These are phyloP conservation scores for Dinomys branickii DNA, from an alignment of 2,113 vertebrate genomes.

Conservation along the genomic window DNA sequence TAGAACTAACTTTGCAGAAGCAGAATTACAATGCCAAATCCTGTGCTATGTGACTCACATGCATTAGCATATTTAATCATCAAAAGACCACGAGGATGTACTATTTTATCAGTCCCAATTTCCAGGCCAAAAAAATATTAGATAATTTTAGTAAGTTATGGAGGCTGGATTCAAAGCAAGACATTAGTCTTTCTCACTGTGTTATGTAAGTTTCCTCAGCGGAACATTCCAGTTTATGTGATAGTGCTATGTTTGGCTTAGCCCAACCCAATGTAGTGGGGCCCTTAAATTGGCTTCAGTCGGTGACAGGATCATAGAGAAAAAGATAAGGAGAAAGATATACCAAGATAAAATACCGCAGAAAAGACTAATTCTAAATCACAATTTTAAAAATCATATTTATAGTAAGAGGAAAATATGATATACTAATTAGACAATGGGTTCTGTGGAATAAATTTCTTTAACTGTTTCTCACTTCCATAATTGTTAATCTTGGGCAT, in stretches of 20 bases:
- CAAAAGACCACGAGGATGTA: neutral
- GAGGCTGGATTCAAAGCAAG: neutral
- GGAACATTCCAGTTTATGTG: neutral
- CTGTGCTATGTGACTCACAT: neutral
- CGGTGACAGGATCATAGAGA: neutral
- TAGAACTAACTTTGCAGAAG: neutral
- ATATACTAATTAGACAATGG: neutral
- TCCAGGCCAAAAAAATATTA: neutral
- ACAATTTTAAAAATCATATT: neutral
- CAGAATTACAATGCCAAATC: neutral
- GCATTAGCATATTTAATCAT: neutral
- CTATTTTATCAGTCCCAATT: neutral
- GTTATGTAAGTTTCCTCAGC: neutral
- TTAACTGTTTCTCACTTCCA: neutral
- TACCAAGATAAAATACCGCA: neutral
- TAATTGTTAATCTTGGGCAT: neutral
- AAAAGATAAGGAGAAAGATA: neutral
- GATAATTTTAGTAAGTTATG: neutral
- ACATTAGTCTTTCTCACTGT: neutral
- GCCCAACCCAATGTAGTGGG: neutral
- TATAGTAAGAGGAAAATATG: neutral
- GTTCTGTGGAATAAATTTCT: neutral
- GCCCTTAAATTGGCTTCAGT: neutral
- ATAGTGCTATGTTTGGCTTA: no score
- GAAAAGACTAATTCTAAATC: neutral